Percentiles rank a stretch among this genome's conserved stretches.
Conservation (phyloP, 2,113 vertebrate species). For the Chlorodrepanis virens region DNA sequence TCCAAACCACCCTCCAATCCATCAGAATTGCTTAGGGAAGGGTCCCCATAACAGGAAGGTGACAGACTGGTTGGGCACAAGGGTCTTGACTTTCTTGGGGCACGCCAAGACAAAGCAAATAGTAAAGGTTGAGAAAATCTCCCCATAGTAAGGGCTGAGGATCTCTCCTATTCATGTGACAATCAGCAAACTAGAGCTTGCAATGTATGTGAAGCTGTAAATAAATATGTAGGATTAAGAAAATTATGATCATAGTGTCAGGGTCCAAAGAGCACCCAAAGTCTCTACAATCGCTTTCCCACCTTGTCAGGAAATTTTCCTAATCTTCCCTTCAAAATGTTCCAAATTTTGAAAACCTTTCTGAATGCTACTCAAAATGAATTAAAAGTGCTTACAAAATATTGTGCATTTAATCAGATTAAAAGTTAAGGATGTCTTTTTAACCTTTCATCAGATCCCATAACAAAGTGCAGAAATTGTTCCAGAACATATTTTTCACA, state of each 20-base stretch:
- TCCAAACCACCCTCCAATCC: accelerated
- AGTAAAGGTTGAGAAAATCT: accelerated
- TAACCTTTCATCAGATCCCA: background rate
- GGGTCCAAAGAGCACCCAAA: background rate
- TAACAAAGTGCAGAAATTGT: background rate
- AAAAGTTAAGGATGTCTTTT: background rate
- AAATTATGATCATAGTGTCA: background rate
- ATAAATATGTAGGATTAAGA: background rate
- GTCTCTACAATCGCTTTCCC: background rate
- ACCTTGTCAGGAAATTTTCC: background rate
- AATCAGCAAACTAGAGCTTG: background rate
- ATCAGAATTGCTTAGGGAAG: background rate
- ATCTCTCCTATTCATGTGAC: background rate
- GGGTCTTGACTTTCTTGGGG: background rate
- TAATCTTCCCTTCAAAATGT: background rate
- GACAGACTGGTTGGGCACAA: background rate
- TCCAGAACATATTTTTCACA: background rate
- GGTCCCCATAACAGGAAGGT: background rate
- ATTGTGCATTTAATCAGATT: background rate
- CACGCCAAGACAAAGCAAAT: background rate
- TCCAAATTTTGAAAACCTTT: background rate
- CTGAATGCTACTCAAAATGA: background rate
- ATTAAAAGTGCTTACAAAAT: background rate
- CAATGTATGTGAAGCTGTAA: background rate
- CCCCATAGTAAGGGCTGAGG: background rate